Base-by-base conservation (phyloP, 1,140 invertebrate species). In the Drosophila eugracilis region DNA sequence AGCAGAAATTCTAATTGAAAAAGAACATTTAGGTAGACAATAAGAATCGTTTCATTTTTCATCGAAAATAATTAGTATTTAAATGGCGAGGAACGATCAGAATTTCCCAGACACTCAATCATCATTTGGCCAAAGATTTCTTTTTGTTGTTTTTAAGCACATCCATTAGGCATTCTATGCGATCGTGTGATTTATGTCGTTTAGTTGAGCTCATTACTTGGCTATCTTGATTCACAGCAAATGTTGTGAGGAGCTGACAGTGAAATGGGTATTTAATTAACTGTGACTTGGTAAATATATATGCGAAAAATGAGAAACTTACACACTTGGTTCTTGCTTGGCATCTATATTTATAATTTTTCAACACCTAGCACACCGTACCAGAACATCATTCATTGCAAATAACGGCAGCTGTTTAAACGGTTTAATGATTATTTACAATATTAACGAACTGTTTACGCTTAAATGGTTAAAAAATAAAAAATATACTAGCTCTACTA, bases 401-500 rank as follows among this genome's bases (percentile, higher is more conserved):
- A 45, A 45, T 26, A 45, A 10, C 22, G 6, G 15, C 42, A 45
- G 42, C 22, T 45, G 42, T 45, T 45, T 6, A 45, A 24, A 24
- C n/a, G 3, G 6, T 26, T 45, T 45, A 45, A 45, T 26, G 42
- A 45, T 26, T 45, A 45, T 45, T 45, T 45, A 26, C 42, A 14
- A 45, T 45, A 45, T 45, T 45, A 45, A 45, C 42, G 42, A 45
- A 45, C 42, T 45, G 42, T 45, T 45, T 45, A 4, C 42, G 21
- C 41, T 5, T 1, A 14, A 44, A 24, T 22, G 39, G 19, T 7
- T 6, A 12, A 42, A 7, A 22, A 42, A n/a, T n/a, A n/a, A n/a
- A n/a, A n/a, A n/a, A n/a, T n/a, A n/a, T n/a, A n/a, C n/a, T n/a
- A n/a, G n/a, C n/a, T n/a, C n/a, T 21, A 22, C 12, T n/a, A 9